Evolutionary conservation across 2,888 invertebrate genomes (phyloP).

Genomic region (Parthenolecanium corni): DNA sequence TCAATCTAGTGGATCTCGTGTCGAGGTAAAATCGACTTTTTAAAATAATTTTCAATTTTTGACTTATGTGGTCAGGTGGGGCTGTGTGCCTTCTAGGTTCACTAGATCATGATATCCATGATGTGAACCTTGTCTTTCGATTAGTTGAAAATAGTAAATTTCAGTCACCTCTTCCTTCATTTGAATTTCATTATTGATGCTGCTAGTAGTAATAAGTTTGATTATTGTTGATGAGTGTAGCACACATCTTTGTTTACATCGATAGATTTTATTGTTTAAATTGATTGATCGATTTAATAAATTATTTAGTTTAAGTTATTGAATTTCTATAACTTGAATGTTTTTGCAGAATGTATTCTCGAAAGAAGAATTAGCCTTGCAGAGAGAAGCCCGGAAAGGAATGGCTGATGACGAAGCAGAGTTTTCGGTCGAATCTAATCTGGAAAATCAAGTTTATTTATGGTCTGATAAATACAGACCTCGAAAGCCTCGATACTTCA

Average conservation of each 20-base stretch:
- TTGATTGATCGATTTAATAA: too few relatives aligned
- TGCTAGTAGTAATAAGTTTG: too few relatives aligned
- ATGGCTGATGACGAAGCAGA: slow-evolving; percentile 78
- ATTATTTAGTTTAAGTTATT: neutral
- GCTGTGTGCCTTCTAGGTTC: too few relatives aligned
- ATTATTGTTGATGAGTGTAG: too few relatives aligned
- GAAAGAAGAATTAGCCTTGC: slow-evolving; percentile 51
- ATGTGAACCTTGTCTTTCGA: too few relatives aligned
- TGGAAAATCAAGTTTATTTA: slow-evolving; percentile 75
- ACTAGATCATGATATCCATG: too few relatives aligned
- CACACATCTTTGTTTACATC: too few relatives aligned
- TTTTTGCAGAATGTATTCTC: slow-evolving; percentile 42
- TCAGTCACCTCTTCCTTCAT: too few relatives aligned
- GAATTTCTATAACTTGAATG: neutral
- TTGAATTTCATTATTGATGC: too few relatives aligned
- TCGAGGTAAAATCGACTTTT: slow-evolving; percentile 37
- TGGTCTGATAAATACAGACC: slow-evolving; percentile 99
- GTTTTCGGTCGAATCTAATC: slow-evolving; percentile 78
- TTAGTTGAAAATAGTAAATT: too few relatives aligned
- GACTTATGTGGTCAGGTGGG: neutral
- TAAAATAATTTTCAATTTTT: neutral
- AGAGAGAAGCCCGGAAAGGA: slow-evolving; percentile 69
- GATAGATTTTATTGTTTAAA: too few relatives aligned
- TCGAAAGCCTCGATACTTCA: slow-evolving; percentile 94
- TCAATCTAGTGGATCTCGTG: slow-evolving; percentile 47